Percentiles rank a stretch among this genome's conserved stretches.
phyloP scores from a whole-genome alignment of 2,113 vertebrate genomes.

The Petromus typicus region DNA sequence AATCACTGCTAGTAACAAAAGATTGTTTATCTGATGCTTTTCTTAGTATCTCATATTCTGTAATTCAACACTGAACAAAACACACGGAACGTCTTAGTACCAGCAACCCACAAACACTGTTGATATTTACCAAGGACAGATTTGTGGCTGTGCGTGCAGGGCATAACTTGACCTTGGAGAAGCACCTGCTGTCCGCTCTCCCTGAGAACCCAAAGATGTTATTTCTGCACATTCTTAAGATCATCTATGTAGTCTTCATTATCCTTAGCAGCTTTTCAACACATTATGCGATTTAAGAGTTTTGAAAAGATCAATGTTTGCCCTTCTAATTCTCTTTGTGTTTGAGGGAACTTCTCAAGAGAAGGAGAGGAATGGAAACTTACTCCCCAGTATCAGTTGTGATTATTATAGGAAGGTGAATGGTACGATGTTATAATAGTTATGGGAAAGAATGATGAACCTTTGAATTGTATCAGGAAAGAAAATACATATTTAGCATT shows the following conservation, averaged over 20 bases:
- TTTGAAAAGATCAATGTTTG: background rate
- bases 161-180: background rate
- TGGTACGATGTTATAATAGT: background rate
- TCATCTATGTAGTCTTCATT: background rate
- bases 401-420: background rate
- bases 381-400: background rate
- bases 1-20: constrained; percentile 1
- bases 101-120: background rate
- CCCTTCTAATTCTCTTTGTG: background rate
- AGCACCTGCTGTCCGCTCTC: background rate
- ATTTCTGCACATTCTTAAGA: background rate
- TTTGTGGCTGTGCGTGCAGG: background rate
- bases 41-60: constrained; percentile 15
- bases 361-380: background rate
- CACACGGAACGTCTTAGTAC: background rate
- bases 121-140: background rate
- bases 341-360: background rate
- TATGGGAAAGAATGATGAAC: background rate
- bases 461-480: constrained; percentile 7
- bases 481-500: background rate
- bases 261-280: background rate
- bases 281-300: background rate
- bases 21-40: background rate
- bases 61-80: background rate
- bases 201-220: background rate